phyloP scores from a whole-genome alignment of 2,888 invertebrate genomes.

The Dexiosoma caninum region DNA sequence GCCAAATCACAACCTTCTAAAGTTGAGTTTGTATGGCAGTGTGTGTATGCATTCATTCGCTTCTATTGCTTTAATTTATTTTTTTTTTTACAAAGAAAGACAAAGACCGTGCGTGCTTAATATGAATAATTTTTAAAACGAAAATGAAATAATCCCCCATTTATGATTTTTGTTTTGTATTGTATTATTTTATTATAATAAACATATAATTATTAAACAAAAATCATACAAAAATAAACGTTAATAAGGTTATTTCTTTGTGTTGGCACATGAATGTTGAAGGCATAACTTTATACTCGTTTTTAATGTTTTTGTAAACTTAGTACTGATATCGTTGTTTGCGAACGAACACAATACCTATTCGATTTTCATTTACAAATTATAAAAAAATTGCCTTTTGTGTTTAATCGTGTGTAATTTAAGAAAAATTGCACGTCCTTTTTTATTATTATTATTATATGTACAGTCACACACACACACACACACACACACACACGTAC shows the following conservation, averaged over 20 bases:
- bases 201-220: slow-evolving; percentile 61
- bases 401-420: slow-evolving; percentile 76
- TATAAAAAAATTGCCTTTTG: slow-evolving; percentile 52
- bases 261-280: slow-evolving; percentile 29
- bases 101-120: slow-evolving; percentile 57
- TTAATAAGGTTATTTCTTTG: slow-evolving; percentile 56
- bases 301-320: slow-evolving; percentile 18
- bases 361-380: slow-evolving; percentile 47
- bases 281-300: slow-evolving; percentile 39
- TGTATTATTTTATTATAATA: slow-evolving; percentile 44
- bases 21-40: not conserved
- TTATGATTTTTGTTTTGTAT: not conserved
- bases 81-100: not conserved
- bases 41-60: slow-evolving; percentile 6
- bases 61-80: slow-evolving; percentile 21
- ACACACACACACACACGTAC: not conserved
- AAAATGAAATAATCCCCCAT: slow-evolving; percentile 38
- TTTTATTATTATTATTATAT: not conserved
- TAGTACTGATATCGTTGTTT: slow-evolving; percentile 49
- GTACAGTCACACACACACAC: not conserved
- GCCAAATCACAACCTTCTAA: slow-evolving; percentile 38
- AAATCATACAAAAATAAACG: slow-evolving; percentile 50
- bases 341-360: slow-evolving; percentile 37
- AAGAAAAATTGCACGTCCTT: slow-evolving; percentile 73
- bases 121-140: slow-evolving; percentile 24